Base-by-base conservation (phyloP, 2,797 vertebrate genomes). In the Phylloscopus collybita region DNA sequence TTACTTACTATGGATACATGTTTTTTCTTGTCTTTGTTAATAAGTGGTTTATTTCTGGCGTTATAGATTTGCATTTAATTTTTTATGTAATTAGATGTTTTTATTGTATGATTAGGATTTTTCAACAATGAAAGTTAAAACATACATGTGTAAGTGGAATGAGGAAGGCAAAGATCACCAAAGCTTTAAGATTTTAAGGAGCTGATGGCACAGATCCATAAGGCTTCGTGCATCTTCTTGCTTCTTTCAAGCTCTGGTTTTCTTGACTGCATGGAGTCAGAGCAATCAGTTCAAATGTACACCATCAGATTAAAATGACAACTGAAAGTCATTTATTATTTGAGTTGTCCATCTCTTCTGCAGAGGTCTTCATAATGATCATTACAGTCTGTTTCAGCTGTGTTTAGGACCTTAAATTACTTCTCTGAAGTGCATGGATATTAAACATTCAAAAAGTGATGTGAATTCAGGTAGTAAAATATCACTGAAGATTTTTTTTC, bases 61-160 rank as follows among this genome's bases (percentile, higher is more conserved):
- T 27, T 64, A 15, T 21, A 80, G 34, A 86, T 62, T 61, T 25
- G 34, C 5, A 4, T 60, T 40, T 18, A 32, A 13, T 11, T 26
- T 57, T 62, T 34, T 70, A 32, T 21, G 6, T 71, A 59, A 50
- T 36, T 69, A 29, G 21, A 13, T 70, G 4, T 74, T 83, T 80
- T 88, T 18, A 14, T 21, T 70, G 16, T 67, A 36, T 49, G 13
- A 32, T 54, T 51, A 56, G 22, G 22, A 66, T 56, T 84, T 90
- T 90, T 90, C 40, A 71, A 5, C 9, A 65, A 7, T 12, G 7
- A 2, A 70, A 70, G 9, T 44, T 45, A 59, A 70, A 86, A 71
- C 11, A 8, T 32, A 21, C 0, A 1, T 26, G 2, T 40, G 1
- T 72, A 69, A 59, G 23, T 42, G 2, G 16, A 36, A 65, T 25